These are phyloP conservation scores for Coleophora flavipennella DNA, from an alignment of 2,888 invertebrate species.

Conservation along the genomic window DNA sequence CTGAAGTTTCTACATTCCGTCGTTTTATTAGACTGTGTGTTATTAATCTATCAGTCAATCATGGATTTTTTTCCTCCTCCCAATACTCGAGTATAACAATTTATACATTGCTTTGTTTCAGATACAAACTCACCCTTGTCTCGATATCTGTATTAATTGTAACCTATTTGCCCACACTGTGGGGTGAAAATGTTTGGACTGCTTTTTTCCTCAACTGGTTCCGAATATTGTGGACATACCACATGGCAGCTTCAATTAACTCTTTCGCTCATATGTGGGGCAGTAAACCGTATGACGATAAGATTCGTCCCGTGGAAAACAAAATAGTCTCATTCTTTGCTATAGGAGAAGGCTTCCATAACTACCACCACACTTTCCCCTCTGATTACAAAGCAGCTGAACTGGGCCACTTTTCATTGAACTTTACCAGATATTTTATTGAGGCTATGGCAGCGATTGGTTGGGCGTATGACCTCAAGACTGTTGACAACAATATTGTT, in stretches of 20 bases:
- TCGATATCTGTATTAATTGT: conserved; percentile 31
- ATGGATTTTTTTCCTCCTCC: too few relatives aligned
- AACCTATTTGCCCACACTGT: conserved; percentile 69
- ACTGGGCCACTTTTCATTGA: conserved; percentile 29
- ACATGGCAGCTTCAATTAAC: conserved; percentile 74
- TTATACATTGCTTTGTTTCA: too few relatives aligned
- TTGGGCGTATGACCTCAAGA: conserved; percentile 83
- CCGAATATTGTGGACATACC: conserved; percentile 70
- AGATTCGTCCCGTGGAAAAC: conserved; percentile 18
- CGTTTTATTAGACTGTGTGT: too few relatives aligned
- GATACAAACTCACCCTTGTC: too few relatives aligned
- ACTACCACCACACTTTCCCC: conserved; percentile 29
- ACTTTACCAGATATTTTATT: conserved; percentile 63
- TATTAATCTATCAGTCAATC: too few relatives aligned
- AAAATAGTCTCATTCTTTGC: conserved; percentile 13
- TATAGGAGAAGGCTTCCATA: conserved; percentile 28
- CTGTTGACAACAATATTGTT: conserved; percentile 61
- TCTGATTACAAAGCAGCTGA: conserved; percentile 30
- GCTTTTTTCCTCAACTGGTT: conserved; percentile 58
- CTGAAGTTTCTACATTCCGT: too few relatives aligned
- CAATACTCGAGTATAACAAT: too few relatives aligned
- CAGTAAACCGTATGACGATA: conserved; percentile 44
- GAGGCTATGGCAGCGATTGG: conserved; percentile 75
- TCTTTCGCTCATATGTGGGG: conserved; percentile 71
- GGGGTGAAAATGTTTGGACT: conserved; percentile 67